A percentile compares a stretch with the other conserved stretches of the same genome.
phyloP scores from a whole-genome alignment of 1,140 invertebrate genomes.

The Chironomus tepperi region DNA sequence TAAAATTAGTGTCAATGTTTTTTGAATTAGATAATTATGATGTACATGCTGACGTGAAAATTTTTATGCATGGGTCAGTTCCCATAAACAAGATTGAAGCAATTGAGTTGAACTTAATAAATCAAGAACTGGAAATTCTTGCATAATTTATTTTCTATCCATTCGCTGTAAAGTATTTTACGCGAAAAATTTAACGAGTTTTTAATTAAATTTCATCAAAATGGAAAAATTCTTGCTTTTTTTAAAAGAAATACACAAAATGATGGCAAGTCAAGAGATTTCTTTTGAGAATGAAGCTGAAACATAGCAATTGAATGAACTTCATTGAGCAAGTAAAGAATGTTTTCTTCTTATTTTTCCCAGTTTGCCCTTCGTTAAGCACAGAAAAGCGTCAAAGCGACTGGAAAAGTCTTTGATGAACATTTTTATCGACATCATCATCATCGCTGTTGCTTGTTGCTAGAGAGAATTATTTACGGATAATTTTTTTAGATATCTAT shows the following conservation, averaged over 20 bases:
- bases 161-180: background rate
- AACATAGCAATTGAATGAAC: no score
- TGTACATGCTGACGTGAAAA: background rate
- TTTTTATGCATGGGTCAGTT: conserved; percentile 1
- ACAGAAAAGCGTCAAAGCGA: conserved; percentile 18
- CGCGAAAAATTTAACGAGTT: background rate
- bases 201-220: conserved; percentile 10
- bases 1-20: background rate
- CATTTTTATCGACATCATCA: conserved; percentile 1
- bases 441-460: background rate
- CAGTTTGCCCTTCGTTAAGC: conserved; percentile 4
- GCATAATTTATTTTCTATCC: background rate
- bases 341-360: no score
- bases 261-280: background rate
- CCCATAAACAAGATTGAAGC: background rate
- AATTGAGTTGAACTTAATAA: background rate
- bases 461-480: no score
- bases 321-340: no score
- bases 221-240: background rate
- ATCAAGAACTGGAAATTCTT: background rate
- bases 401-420: conserved; percentile 16
- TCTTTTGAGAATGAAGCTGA: no score
- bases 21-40: background rate
- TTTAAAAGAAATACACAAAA: background rate
- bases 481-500: no score